phyloP scores from a whole-genome alignment of 2,113 vertebrate species.

The Epinephelus fuscoguttatus region DNA sequence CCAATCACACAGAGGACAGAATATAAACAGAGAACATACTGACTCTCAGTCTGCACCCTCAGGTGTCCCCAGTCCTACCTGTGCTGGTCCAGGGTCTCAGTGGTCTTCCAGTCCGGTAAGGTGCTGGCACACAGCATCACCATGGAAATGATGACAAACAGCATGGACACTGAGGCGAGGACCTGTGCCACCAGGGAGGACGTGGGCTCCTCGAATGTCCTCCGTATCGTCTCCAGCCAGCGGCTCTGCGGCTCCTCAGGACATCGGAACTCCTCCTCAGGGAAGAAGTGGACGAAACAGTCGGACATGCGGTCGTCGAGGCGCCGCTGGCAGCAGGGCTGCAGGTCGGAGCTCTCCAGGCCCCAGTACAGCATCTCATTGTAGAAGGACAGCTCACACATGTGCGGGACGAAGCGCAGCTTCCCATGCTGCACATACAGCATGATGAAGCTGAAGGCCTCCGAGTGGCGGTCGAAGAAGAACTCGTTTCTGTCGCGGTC shows the following conservation, averaged over 20 bases:
- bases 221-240: slow-evolving; percentile 93
- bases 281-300: slow-evolving; percentile 90
- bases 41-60: neutral
- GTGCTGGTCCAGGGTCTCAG: slow-evolving; percentile 93
- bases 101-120: slow-evolving; percentile 93
- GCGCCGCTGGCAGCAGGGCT: slow-evolving; percentile 95
- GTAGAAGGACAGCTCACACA: slow-evolving; percentile 98
- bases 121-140: slow-evolving; percentile 97
- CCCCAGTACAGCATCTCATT: slow-evolving; percentile 98
- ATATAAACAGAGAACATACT: too few species aligned
- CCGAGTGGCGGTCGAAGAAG: slow-evolving; percentile 97
- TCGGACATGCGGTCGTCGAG: slow-evolving; percentile 95
- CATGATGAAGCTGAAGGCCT: slow-evolving; percentile 96
- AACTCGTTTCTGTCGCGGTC: slow-evolving; percentile 95
- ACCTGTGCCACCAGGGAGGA: slow-evolving; percentile 94
- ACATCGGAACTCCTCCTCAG: slow-evolving; percentile 75
- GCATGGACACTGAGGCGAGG: slow-evolving; percentile 91
- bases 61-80: slow-evolving; percentile 81
- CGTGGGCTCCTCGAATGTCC: slow-evolving; percentile 95
- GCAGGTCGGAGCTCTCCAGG: slow-evolving; percentile 92
- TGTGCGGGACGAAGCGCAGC: slow-evolving; percentile 93
- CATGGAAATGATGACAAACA: slow-evolving; percentile 97
- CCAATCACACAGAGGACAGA: neutral
- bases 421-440: slow-evolving; percentile 94
- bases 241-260: slow-evolving; percentile 19